A percentile compares a stretch with the other conserved stretches of the same genome.
phyloP scores from a whole-genome alignment of 2,113 vertebrate genomes.

The Prochilodus magdalenae region DNA sequence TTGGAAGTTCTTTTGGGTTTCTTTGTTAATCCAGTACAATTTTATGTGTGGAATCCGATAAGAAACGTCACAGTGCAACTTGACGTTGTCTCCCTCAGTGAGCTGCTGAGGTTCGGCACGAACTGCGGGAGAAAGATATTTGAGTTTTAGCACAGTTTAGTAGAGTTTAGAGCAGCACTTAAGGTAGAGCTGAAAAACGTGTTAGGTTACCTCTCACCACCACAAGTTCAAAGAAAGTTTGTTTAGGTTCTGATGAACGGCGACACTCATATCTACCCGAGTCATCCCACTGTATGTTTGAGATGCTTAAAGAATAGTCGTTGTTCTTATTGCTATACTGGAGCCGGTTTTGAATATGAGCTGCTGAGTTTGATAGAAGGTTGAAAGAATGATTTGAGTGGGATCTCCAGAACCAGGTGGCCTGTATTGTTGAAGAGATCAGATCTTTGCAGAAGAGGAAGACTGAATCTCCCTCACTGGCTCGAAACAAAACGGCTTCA shows the following conservation, averaged over 20 bases:
- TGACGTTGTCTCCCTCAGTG: background rate
- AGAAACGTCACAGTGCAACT: background rate
- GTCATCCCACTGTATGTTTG: background rate
- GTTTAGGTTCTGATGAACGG: background rate
- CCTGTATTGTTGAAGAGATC: background rate
- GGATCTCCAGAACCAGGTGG: background rate
- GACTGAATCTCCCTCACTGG: slow-evolving; percentile 7
- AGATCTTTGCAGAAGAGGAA: slow-evolving; percentile 5
- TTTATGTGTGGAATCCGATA: background rate
- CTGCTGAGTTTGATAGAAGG: no score
- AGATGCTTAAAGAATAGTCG: slow-evolving; percentile 10
- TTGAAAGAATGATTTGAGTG: background rate
- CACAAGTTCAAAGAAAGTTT: background rate
- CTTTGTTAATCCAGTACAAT: background rate
- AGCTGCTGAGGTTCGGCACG: background rate
- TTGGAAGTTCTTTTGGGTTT: background rate
- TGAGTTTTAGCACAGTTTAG: background rate
- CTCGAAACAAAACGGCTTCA: background rate
- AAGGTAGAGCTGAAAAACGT: background rate
- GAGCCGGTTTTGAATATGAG: background rate
- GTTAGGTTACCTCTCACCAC: slow-evolving; percentile 10
- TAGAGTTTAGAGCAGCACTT: background rate
- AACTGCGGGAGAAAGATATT: background rate
- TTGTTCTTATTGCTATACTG: background rate
- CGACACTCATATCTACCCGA: background rate